These are phyloP conservation scores for Formica exsecta DNA, from an alignment of 1,140 invertebrate genomes.

Conservation along the genomic window DNA sequence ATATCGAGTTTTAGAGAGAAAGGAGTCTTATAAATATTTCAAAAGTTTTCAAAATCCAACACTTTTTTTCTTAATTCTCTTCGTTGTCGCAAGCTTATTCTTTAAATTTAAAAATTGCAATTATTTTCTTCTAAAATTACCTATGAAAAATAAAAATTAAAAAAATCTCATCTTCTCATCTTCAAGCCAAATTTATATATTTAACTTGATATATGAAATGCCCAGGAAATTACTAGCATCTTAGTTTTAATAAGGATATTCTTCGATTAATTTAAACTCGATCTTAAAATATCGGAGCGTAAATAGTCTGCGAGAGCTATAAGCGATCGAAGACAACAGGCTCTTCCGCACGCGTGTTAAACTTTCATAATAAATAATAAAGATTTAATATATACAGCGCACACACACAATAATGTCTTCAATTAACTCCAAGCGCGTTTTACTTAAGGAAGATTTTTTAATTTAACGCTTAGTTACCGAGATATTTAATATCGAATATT, in stretches of 20 bases:
- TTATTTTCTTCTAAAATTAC: constrained; percentile 8
- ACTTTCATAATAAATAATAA: constrained; percentile 22
- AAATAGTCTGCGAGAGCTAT: constrained; percentile 2
- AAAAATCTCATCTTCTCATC: background rate
- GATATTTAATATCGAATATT: constrained; percentile 16
- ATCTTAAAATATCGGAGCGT: background rate
- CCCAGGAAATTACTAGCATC: background rate
- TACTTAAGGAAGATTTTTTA: background rate
- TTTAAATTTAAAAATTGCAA: background rate
- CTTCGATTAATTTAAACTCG: background rate
- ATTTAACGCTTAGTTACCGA: constrained; percentile 2
- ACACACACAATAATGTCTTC: background rate
- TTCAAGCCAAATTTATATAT: background rate
- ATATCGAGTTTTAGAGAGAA: background rate
- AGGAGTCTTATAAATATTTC: background rate
- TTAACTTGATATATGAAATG: background rate
- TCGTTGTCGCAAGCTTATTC: background rate
- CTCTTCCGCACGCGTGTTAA: background rate
- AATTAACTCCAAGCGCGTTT: constrained; percentile 5
- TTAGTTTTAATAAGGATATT: background rate
- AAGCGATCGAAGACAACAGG: background rate
- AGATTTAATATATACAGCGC: background rate
- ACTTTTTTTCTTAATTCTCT: background rate
- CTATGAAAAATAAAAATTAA: background rate
- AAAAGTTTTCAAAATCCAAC: background rate